These are phyloP conservation scores for Panorpa germanica DNA, from an alignment of 2,888 invertebrate species.

Conservation along the genomic window DNA sequence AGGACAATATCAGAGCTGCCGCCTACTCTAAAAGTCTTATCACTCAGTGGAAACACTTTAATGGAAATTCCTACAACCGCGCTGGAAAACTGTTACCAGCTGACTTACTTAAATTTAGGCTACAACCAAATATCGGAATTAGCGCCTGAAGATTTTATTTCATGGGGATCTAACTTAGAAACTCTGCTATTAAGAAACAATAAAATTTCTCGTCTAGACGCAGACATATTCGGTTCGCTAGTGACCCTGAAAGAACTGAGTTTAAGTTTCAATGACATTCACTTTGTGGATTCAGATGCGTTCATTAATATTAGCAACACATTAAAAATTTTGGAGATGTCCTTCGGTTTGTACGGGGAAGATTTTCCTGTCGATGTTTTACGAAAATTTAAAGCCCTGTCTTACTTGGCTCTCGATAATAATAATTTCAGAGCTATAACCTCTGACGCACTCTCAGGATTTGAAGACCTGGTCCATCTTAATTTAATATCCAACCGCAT, in stretches of 20 bases:
- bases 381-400: conserved; percentile 49
- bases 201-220: conserved; percentile 52
- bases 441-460: conserved; percentile 47
- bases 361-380: conserved; percentile 60
- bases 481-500: conserved; percentile 76
- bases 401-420: conserved; percentile 74
- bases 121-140: conserved; percentile 71
- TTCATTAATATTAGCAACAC: conserved; percentile 59
- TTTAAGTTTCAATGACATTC: conserved; percentile 78
- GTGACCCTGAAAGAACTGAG: conserved; percentile 70
- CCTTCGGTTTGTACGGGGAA: conserved; percentile 70
- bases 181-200: conserved; percentile 72
- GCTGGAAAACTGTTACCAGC: conserved; percentile 48
- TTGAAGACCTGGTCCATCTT: conserved; percentile 54
- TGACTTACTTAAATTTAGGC: conserved; percentile 75
- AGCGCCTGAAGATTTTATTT: conserved; percentile 52
- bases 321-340: conserved; percentile 67
- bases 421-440: conserved; percentile 63
- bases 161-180: conserved; percentile 62
- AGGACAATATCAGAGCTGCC: conserved; percentile 41
- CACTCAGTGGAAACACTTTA: conserved; percentile 65
- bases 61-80: conserved; percentile 48
- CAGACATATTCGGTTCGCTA: conserved; percentile 51
- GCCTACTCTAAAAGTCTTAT: conserved; percentile 52
- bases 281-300: conserved; percentile 60